phyloP scores from a whole-genome alignment of 2,888 invertebrate genomes.

The Apamea sordens region DNA sequence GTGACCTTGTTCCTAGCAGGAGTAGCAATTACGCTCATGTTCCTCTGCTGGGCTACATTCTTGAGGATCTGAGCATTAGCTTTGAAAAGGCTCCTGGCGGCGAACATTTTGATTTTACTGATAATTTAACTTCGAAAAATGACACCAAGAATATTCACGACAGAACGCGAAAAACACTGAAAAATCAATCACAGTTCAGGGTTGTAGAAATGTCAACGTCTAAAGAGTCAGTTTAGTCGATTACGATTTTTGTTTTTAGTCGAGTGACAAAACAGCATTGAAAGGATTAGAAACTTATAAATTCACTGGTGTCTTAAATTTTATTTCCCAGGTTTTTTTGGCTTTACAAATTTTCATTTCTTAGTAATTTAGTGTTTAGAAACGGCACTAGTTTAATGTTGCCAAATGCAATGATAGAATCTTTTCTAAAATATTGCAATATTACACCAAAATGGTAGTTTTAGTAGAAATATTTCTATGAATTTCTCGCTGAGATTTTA shows the following conservation, averaged over 20 bases:
- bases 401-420: neutral
- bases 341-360: neutral
- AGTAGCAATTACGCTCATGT: conserved; percentile 80
- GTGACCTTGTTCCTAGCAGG: conserved; percentile 82
- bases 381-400: conserved; percentile 9
- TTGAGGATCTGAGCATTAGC: conserved; percentile 78
- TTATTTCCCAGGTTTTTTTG: neutral
- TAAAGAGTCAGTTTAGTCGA: conserved; percentile 31
- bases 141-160: conserved; percentile 53
- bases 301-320: neutral
- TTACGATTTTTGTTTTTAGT: neutral
- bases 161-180: conserved; percentile 11
- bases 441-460: neutral
- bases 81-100: conserved; percentile 79
- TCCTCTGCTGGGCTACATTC: conserved; percentile 81
- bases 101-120: conserved; percentile 79
- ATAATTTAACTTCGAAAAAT: conserved; percentile 46
- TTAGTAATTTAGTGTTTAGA: neutral
- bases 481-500: neutral
- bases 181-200: conserved; percentile 55
- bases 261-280: neutral
- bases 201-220: conserved; percentile 8
- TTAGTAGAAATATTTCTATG: neutral
- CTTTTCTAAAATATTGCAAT: neutral
- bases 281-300: neutral